A percentile compares a stretch with the other conserved stretches of the same genome.
Evolutionary conservation across 2,113 vertebrate genomes (phyloP).

Genomic region (Oceanites oceanicus): DNA sequence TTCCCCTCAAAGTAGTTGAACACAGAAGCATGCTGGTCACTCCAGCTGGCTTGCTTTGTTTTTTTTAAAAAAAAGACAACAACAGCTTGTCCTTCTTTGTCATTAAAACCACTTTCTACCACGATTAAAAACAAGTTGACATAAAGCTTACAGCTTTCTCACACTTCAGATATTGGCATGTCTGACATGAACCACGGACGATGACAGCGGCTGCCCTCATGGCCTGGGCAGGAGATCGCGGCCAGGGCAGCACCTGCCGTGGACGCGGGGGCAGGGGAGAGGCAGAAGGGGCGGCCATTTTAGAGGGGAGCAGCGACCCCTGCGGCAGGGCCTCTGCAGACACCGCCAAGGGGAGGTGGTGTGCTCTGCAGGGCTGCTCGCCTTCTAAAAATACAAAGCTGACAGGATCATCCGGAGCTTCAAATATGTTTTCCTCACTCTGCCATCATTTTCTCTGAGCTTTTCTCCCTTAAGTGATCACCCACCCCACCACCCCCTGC

Average conservation of each 20-base stretch:
- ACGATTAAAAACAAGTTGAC: not conserved
- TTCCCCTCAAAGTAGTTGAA: not conserved
- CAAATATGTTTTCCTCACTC: not conserved
- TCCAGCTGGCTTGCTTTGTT: not conserved
- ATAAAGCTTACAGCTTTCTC: not conserved
- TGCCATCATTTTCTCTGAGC: not conserved
- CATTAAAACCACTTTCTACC: not conserved
- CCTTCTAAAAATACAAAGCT: not conserved
- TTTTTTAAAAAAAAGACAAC: not conserved
- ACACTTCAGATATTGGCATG: fast-evolving
- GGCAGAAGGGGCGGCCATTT: not conserved
- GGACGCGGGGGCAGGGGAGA: no score
- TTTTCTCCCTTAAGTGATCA: fast-evolving
- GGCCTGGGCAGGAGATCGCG: no score
- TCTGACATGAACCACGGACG: fast-evolving
- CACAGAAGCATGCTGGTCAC: not conserved
- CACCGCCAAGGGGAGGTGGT: fast-evolving
- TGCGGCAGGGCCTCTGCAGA: fast-evolving
- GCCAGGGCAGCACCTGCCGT: fast-evolving
- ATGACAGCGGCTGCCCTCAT: fast-evolving
- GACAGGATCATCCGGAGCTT: fast-evolving
- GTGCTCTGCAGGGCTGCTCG: fast-evolving
- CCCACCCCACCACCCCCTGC: fast-evolving
- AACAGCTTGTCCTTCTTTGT: not conserved
- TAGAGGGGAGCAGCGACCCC: fast-evolving